Evolutionary conservation across 2,888 invertebrate genomes (phyloP).

Genomic region (Listrodromus nycthemerus): DNA sequence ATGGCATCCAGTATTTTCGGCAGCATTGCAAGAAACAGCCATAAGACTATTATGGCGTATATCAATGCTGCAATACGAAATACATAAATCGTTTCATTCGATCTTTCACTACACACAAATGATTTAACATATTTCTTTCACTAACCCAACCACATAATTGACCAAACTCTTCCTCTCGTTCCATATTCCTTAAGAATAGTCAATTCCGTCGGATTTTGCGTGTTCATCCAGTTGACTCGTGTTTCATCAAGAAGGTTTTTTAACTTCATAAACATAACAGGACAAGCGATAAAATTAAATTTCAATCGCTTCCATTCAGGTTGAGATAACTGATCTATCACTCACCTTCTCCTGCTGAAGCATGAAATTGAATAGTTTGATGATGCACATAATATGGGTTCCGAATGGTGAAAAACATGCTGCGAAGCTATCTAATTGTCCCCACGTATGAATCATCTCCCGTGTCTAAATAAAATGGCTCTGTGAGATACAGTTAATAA

Average conservation of each 20-base stretch:
- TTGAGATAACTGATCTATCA: background rate
- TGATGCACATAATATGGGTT: background rate
- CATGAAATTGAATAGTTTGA: background rate
- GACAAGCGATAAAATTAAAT: background rate
- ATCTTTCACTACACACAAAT: background rate
- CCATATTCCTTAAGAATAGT: background rate
- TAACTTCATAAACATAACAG: background rate
- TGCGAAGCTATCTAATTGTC: background rate
- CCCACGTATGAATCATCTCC: background rate
- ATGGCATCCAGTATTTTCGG: background rate
- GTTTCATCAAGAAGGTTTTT: background rate
- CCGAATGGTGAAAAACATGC: background rate
- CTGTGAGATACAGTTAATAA: background rate
- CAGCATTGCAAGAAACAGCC: background rate
- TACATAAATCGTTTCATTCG: background rate
- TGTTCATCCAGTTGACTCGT: background rate
- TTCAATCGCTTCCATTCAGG: background rate
- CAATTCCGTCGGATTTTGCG: background rate
- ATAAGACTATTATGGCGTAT: background rate
- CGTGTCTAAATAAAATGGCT: background rate
- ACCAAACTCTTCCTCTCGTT: background rate
- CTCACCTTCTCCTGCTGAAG: background rate
- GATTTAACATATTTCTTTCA: background rate
- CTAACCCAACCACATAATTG: background rate
- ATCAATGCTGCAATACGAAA: conserved; percentile 1